These are phyloP conservation scores for Drosophila picticornis DNA, from an alignment of 2,888 invertebrate genomes.

Conservation along the genomic window DNA sequence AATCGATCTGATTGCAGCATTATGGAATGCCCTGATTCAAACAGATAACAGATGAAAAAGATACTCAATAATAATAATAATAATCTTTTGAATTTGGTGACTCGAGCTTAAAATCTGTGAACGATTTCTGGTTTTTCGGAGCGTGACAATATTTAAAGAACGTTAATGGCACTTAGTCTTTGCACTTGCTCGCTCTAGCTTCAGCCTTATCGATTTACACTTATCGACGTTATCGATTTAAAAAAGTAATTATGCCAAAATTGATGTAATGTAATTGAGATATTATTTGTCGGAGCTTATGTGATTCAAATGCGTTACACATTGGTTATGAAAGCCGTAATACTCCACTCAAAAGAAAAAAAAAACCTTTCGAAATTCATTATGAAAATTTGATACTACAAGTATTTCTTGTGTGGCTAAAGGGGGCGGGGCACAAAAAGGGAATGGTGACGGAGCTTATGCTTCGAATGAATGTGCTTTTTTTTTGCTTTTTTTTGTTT, in stretches of 20 bases:
- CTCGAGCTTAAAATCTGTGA: background rate
- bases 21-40: background rate
- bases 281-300: background rate
- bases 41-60: background rate
- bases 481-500: background rate
- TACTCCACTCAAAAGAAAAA: background rate
- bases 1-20: background rate
- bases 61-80: background rate
- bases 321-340: background rate
- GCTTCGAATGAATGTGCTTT: conserved; percentile 25
- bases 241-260: background rate
- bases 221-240: background rate
- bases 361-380: conserved; percentile 26
- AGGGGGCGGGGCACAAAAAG: background rate
- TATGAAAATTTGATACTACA: conserved; percentile 51
- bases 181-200: background rate
- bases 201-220: background rate
- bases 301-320: background rate
- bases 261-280: background rate
- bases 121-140: background rate
- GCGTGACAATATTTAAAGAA: background rate
- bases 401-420: conserved; percentile 1
- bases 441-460: conserved; percentile 11
- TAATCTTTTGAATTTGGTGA: background rate
- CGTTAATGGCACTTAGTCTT: no score